Conservation (phyloP, 1,140 invertebrate species). For the Solenopsis invicta region DNA sequence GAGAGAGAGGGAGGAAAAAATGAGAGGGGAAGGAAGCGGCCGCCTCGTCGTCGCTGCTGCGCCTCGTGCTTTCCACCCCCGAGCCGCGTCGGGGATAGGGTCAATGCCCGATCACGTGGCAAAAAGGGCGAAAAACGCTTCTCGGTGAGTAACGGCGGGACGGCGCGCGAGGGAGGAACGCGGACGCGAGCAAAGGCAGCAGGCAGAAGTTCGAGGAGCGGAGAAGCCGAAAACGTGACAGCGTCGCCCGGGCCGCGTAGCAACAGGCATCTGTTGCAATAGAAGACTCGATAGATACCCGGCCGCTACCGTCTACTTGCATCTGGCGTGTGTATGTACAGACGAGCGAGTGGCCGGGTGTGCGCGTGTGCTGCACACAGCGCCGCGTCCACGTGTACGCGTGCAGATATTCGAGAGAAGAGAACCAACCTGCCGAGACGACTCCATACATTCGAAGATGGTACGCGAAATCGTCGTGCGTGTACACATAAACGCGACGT, state of each 20-base stretch:
- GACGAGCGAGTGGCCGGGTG: neutral
- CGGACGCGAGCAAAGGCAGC: conserved; percentile 56
- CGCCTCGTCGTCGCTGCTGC: conserved; percentile 72
- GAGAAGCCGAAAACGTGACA: conserved; percentile 79
- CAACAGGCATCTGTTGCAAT: conserved; percentile 86
- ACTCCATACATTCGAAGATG: conserved; percentile 5
- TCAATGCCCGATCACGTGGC: conserved; percentile 76
- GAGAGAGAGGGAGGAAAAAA: conserved; percentile 30
- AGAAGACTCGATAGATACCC: conserved; percentile 82
- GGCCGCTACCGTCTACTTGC: conserved; percentile 36
- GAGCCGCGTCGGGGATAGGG: conserved; percentile 72
- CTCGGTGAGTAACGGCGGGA: conserved; percentile 66
- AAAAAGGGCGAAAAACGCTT: conserved; percentile 73
- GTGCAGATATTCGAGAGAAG: conserved; percentile 16
- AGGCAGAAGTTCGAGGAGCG: conserved; percentile 57
- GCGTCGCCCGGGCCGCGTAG: conserved; percentile 81
- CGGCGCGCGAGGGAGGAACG: conserved; percentile 49
- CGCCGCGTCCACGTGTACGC: conserved; percentile 13
- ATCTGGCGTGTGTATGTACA: conserved; percentile 11
- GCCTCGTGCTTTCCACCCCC: conserved; percentile 76
- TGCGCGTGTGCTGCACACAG: conserved; percentile 1
- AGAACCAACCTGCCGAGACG: conserved; percentile 22
- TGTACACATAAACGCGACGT: neutral
- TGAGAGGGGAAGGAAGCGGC: conserved; percentile 62
- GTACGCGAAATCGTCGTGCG: conserved; percentile 20